Percentiles rank a stretch among this genome's conserved stretches.
Conservation (phyloP, 1,140 invertebrate species). For the Drosophila sechellia region DNA sequence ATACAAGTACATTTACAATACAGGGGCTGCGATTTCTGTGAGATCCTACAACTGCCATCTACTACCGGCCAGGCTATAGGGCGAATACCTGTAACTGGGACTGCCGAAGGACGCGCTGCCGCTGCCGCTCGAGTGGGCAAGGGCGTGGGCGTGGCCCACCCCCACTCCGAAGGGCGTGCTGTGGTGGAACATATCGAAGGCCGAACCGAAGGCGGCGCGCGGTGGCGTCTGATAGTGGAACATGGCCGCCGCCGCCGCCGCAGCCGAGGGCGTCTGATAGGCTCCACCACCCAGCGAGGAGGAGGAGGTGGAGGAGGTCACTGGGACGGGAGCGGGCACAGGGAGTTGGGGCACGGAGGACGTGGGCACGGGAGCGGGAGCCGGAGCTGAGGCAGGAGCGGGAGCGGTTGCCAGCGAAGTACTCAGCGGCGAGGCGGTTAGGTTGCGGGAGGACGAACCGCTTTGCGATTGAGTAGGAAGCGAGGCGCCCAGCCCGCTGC, state of each 20-base stretch:
- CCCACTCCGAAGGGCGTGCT: conserved; percentile 81
- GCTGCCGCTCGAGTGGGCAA: conserved; percentile 37
- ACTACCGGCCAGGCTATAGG: conserved; percentile 81
- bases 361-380: conserved; percentile 5
- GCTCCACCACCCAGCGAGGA: conserved; percentile 66
- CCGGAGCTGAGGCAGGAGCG: conserved; percentile 9
- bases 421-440: conserved; percentile 72
- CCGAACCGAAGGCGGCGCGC: conserved; percentile 77
- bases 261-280: conserved; percentile 68
- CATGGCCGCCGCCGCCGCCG: conserved; percentile 62
- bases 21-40: conserved; percentile 31
- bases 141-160: conserved; percentile 46
- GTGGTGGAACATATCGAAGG: conserved; percentile 84
- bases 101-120: conserved; percentile 71
- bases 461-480: conserved; percentile 77
- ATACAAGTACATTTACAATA: conserved; percentile 47
- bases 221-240: conserved; percentile 84
- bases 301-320: conserved; percentile 15
- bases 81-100: conserved; percentile 83
- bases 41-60: conserved; percentile 81
- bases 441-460: conserved; percentile 71
- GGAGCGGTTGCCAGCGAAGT: conserved; percentile 39
- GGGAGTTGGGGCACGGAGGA: neutral
- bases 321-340: conserved; percentile 19
- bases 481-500: conserved; percentile 78